phyloP scores from a whole-genome alignment of 2,888 invertebrate species.

The Ecdyonurus torrentis region DNA sequence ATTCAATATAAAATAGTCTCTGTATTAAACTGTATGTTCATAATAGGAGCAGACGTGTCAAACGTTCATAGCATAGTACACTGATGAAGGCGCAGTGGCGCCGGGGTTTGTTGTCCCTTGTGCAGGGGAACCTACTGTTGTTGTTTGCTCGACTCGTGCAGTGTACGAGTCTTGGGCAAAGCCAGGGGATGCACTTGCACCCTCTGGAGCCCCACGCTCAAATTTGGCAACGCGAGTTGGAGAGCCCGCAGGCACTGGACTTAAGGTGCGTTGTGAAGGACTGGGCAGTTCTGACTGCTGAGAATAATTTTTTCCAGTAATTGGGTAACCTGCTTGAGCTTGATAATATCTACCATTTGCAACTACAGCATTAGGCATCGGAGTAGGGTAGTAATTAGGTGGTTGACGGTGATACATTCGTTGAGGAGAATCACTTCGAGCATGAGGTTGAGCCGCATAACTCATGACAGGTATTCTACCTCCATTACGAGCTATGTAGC shows the following conservation, averaged over 20 bases:
- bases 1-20: neutral
- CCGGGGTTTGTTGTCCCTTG: constrained; percentile 33
- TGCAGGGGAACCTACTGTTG: constrained; percentile 25
- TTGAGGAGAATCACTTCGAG: constrained; percentile 24
- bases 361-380: constrained; percentile 21
- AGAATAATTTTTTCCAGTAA: neutral
- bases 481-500: neutral
- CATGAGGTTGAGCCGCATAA: constrained; percentile 20
- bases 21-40: neutral
- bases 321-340: neutral
- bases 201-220: constrained; percentile 57
- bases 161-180: constrained; percentile 6
- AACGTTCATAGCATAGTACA: constrained; percentile 78
- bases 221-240: constrained; percentile 30
- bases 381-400: constrained; percentile 21
- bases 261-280: neutral
- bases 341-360: constrained; percentile 13
- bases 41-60: constrained; percentile 29
- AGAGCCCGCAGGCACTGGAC: constrained; percentile 20
- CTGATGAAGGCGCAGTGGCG: constrained; percentile 29
- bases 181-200: constrained; percentile 51
- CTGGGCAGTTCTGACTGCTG: neutral
- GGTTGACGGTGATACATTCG: constrained; percentile 25
- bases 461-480: constrained; percentile 26
- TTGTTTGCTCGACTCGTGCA: neutral